Evolutionary conservation across 2,797 vertebrate genomes (phyloP).

Genomic region (Pseudochirops corinnae): DNA sequence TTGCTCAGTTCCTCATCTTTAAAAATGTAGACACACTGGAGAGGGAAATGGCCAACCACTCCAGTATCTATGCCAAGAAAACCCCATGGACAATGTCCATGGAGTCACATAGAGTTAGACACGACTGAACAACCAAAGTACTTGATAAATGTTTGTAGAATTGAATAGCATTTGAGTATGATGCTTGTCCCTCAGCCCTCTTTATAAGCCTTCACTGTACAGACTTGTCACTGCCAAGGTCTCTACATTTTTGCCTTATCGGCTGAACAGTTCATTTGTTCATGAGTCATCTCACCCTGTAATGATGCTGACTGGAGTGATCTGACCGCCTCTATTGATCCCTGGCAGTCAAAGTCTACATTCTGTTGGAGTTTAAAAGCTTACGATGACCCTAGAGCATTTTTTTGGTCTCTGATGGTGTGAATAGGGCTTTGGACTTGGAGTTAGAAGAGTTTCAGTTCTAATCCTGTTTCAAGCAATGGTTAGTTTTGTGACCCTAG

Average conservation of each 20-base stretch:
- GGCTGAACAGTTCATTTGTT: neutral
- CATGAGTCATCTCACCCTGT: neutral
- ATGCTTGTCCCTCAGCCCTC: neutral
- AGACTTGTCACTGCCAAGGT: neutral
- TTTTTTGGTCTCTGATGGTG: slow-evolving; percentile 55
- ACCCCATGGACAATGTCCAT: neutral
- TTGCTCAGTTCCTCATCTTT: neutral
- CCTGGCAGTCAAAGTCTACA: slow-evolving; percentile 9
- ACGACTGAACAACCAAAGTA: neutral
- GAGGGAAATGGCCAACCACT: neutral
- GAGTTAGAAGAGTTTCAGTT: neutral
- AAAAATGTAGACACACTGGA: slow-evolving; percentile 22
- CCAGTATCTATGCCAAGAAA: neutral
- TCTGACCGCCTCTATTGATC: neutral
- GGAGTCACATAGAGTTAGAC: neutral
- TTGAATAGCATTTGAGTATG: neutral
- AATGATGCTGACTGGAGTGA: neutral
- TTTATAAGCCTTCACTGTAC: neutral
- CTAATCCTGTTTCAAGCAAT: neutral
- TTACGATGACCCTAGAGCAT: slow-evolving; percentile 31
- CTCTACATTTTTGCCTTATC: neutral
- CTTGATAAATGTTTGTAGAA: neutral
- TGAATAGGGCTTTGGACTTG: too few species aligned
- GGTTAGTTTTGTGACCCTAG: neutral
- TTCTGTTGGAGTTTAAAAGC: slow-evolving; percentile 26